These are phyloP conservation scores for Halcyon chelicuti DNA, from an alignment of 2,797 vertebrate species.

Conservation along the genomic window DNA sequence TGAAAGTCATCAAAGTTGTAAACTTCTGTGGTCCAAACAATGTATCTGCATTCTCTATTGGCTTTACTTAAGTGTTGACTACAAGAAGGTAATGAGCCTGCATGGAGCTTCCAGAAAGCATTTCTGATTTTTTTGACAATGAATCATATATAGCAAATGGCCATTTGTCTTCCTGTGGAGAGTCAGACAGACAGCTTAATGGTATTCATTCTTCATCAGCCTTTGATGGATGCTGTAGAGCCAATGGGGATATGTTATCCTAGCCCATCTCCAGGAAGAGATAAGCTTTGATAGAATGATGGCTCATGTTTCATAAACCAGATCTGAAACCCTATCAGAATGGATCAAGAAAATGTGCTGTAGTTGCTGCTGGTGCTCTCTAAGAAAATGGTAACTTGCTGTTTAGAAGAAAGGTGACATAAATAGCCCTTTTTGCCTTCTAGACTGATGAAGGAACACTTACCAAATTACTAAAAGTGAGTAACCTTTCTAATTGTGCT, in stretches of 20 bases:
- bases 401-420: background rate
- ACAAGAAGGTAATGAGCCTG: background rate
- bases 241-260: background rate
- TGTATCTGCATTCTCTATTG: background rate
- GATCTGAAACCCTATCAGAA: background rate
- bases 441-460: background rate
- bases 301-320: background rate
- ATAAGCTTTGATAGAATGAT: conserved; percentile 38
- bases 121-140: background rate
- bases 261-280: background rate
- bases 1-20: background rate
- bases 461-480: background rate
- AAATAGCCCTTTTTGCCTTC: background rate
- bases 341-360: background rate
- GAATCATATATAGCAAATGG: background rate
- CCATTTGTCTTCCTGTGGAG: background rate
- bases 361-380: background rate
- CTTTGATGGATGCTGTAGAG: conserved; percentile 9
- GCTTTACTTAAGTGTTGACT: background rate
- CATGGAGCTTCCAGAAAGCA: background rate
- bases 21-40: background rate
- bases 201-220: conserved; percentile 17
- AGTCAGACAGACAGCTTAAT: conserved; percentile 10
- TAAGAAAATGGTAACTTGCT: background rate
- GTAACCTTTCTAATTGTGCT: background rate